These are phyloP conservation scores for Orchesella flavescens DNA, from an alignment of 2,888 invertebrate genomes.

Conservation along the genomic window DNA sequence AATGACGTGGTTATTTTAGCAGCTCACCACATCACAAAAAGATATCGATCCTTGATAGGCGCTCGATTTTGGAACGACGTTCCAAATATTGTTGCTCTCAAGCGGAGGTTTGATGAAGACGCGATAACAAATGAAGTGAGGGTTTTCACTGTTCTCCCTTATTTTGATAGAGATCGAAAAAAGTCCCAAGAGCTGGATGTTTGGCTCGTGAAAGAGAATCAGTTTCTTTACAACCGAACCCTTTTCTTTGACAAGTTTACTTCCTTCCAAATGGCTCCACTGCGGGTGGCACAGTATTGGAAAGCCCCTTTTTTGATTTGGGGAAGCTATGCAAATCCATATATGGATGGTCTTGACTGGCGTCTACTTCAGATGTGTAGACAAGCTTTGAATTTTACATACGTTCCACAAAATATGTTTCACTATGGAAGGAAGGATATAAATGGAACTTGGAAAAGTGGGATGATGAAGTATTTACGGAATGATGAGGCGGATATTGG, in stretches of 20 bases:
- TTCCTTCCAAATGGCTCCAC: constrained; percentile 37
- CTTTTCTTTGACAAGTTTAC: constrained; percentile 56
- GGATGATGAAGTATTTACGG: constrained; percentile 42
- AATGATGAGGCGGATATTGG: constrained; percentile 45
- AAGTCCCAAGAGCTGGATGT: constrained; percentile 56
- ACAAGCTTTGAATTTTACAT: constrained; percentile 55
- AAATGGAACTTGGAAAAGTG: constrained; percentile 21
- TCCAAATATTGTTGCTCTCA: constrained; percentile 56
- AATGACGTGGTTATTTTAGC: constrained; percentile 50
- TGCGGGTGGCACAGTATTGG: constrained; percentile 55
- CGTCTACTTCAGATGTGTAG: constrained; percentile 42
- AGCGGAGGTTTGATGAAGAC: constrained; percentile 28
- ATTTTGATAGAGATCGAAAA: constrained; percentile 3
- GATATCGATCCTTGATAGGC: constrained; percentile 30
- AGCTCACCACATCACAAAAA: constrained; percentile 44
- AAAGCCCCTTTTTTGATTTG: constrained; percentile 65
- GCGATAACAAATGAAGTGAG: neutral
- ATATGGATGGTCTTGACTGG: constrained; percentile 66
- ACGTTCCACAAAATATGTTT: neutral
- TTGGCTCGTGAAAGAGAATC: constrained; percentile 42
- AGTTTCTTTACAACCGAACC: constrained; percentile 11
- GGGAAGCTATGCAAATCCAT: constrained; percentile 58
- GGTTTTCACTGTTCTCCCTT: constrained; percentile 62
- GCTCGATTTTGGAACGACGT: constrained; percentile 58
- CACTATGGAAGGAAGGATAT: neutral